phyloP scores from a whole-genome alignment of 2,113 vertebrate species.

The Forbesichthys papilliferus region DNA sequence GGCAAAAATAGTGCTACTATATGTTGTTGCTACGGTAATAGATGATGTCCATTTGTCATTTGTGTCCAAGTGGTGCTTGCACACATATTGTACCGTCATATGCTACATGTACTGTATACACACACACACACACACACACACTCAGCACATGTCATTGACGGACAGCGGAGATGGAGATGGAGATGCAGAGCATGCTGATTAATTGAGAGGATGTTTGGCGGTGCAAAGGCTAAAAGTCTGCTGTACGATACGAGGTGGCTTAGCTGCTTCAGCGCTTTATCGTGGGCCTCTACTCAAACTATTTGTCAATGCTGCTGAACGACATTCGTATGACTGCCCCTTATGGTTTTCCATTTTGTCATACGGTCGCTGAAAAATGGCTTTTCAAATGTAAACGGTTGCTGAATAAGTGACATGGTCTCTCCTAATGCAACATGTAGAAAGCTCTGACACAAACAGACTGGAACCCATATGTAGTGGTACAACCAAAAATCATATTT shows the following conservation, averaged over 20 bases:
- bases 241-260: conserved; percentile 34
- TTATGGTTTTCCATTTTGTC: conserved; percentile 35
- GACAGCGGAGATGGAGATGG: conserved; percentile 57
- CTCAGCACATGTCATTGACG: conserved; percentile 41
- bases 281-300: conserved; percentile 35
- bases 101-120: neutral
- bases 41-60: too few relatives aligned
- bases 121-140: neutral
- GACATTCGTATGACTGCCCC: conserved; percentile 49
- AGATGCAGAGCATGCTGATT: conserved; percentile 64
- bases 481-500: too few relatives aligned
- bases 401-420: too few relatives aligned
- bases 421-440: too few relatives aligned
- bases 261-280: conserved; percentile 34
- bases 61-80: neutral
- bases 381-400: conserved; percentile 22
- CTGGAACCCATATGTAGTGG: too few relatives aligned
- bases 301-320: conserved; percentile 53
- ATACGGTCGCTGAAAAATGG: conserved; percentile 38
- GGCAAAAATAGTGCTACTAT: neutral
- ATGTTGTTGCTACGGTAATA: too few relatives aligned
- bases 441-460: too few relatives aligned
- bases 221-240: neutral
- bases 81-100: conserved; percentile 4
- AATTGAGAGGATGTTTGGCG: conserved; percentile 52